Percentiles rank a stretch among this genome's conserved stretches.
These are phyloP conservation scores for Tor tambroides DNA, from an alignment of 2,113 vertebrate species.

Conservation along the genomic window DNA sequence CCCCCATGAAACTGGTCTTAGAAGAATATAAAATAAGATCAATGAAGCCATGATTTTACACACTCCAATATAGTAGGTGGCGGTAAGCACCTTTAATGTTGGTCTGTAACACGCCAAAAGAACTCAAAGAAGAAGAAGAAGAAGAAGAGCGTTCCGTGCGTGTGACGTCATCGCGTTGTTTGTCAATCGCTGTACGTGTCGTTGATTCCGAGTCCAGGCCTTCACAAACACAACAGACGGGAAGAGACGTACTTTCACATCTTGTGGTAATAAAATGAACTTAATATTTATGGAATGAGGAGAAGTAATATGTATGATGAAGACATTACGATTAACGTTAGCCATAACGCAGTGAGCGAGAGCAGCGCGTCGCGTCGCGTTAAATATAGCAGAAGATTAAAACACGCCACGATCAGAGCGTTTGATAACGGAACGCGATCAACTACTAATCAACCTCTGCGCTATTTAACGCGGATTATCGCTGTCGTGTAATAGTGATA, in stretches of 20 bases:
- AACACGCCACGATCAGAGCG: background rate
- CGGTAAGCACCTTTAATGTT: too few species aligned
- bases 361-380: background rate
- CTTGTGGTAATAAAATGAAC: background rate
- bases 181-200: background rate
- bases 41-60: too few species aligned
- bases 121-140: background rate
- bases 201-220: background rate
- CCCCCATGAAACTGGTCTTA: too few species aligned
- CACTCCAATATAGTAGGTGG: too few species aligned
- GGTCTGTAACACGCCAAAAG: too few species aligned
- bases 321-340: background rate
- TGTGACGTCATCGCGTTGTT: background rate
- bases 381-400: background rate
- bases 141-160: too few species aligned
- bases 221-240: background rate
- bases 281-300: background rate
- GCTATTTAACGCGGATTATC: background rate
- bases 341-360: background rate
- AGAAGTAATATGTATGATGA: background rate
- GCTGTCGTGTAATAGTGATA: too few species aligned
- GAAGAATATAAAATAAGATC: too few species aligned
- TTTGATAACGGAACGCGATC: background rate
- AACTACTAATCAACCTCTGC: background rate
- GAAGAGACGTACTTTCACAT: background rate